A percentile compares a stretch with the other conserved stretches of the same genome.
phyloP scores from a whole-genome alignment of 2,797 vertebrate species.

The Acanthurus tractus region DNA sequence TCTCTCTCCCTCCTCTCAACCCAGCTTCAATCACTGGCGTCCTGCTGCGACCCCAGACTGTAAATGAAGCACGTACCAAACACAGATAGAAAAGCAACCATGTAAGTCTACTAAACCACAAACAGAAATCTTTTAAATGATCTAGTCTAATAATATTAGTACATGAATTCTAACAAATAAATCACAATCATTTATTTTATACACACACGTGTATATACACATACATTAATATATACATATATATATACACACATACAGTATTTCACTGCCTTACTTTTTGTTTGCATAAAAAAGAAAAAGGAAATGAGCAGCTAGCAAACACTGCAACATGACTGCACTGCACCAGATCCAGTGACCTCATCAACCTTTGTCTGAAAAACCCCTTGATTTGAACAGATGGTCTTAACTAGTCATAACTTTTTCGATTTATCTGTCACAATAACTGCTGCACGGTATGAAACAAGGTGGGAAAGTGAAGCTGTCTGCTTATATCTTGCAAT shows the following conservation, averaged over 20 bases:
- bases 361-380: constrained; percentile 24
- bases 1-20: constrained; percentile 61
- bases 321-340: constrained; percentile 32
- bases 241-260: not conserved
- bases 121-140: constrained; percentile 36
- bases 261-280: constrained; percentile 35
- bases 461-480: constrained; percentile 28
- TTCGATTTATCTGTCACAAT: constrained; percentile 42
- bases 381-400: constrained; percentile 33
- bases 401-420: constrained; percentile 34
- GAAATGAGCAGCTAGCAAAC: constrained; percentile 31
- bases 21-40: constrained; percentile 75
- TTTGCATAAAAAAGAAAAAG: constrained; percentile 30
- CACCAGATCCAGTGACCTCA: constrained; percentile 45
- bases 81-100: constrained; percentile 52
- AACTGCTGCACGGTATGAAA: constrained; percentile 55
- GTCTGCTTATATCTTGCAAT: constrained; percentile 33
- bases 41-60: constrained; percentile 78
- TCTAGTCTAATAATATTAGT: constrained; percentile 21
- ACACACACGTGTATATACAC: too few relatives aligned
- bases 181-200: constrained; percentile 2
- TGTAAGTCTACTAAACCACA: not conserved
- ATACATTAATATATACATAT: too few relatives aligned
- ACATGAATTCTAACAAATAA: constrained; percentile 42
- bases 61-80: constrained; percentile 84